A percentile compares a stretch with the other conserved stretches of the same genome.
phyloP scores from a whole-genome alignment of 2,113 vertebrate genomes.

The Stigmatopora argus region DNA sequence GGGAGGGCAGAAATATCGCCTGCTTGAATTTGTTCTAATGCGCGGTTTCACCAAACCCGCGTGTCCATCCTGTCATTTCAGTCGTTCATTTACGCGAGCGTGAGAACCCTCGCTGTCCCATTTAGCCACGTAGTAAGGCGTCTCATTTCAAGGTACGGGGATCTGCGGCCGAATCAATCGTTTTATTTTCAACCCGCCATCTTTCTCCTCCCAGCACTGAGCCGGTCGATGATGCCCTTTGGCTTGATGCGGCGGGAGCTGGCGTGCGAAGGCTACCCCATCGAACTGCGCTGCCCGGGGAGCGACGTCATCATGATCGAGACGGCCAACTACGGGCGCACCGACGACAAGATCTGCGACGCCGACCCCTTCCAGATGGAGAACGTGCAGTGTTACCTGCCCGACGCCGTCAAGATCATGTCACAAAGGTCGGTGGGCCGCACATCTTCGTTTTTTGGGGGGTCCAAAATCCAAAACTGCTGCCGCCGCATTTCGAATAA shows the following conservation, averaged over 20 bases:
- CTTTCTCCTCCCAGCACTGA: conserved; percentile 70
- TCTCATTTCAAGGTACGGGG: conserved; percentile 46
- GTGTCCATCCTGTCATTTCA: background rate
- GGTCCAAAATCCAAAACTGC: no score
- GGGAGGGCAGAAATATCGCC: no score
- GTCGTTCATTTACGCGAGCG: conserved; percentile 29
- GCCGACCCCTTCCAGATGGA: conserved; percentile 94
- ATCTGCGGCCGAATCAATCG: conserved; percentile 56
- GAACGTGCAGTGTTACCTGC: conserved; percentile 90
- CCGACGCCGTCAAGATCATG: conserved; percentile 91
- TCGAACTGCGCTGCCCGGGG: conserved; percentile 89
- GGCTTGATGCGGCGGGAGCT: conserved; percentile 88
- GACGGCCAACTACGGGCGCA: conserved; percentile 89
- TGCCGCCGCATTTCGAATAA: no score
- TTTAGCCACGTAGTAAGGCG: conserved; percentile 54
- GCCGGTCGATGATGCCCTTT: conserved; percentile 86
- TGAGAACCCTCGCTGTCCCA: conserved; percentile 35
- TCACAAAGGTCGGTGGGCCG: conserved; percentile 82
- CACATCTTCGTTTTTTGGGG: background rate
- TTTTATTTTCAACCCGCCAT: conserved; percentile 19
- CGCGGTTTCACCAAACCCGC: no score
- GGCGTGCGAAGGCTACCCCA: conserved; percentile 90
- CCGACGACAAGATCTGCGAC: conserved; percentile 92
- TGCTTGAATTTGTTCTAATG: no score
- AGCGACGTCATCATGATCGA: conserved; percentile 94